These are phyloP conservation scores for Abramis brama DNA, from an alignment of 2,113 vertebrate species.

Conservation along the genomic window DNA sequence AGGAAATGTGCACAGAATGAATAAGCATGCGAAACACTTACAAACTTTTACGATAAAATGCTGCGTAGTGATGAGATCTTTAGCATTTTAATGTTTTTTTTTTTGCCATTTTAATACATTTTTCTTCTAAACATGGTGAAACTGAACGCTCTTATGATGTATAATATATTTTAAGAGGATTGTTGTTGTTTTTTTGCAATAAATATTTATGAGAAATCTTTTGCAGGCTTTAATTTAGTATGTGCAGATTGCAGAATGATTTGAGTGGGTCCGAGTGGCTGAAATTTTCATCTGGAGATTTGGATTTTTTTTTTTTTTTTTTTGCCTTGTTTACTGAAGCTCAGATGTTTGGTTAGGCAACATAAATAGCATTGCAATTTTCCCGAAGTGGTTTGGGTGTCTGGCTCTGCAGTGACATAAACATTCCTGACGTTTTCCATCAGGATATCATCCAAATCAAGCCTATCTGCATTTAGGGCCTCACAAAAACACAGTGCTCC, in stretches of 20 bases:
- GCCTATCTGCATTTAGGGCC: not conserved
- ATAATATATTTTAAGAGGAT: not conserved
- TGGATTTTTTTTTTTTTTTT: not conserved
- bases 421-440: conserved; percentile 60
- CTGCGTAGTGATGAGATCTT: not conserved
- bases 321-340: conserved; percentile 41
- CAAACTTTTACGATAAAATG: conserved; percentile 41
- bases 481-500: not conserved
- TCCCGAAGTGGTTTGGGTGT: conserved; percentile 47
- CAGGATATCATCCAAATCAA: conserved; percentile 24
- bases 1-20: conserved; percentile 5
- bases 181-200: not conserved
- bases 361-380: conserved; percentile 36
- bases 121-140: not conserved
- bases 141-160: not conserved
- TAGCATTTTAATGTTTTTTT: not conserved
- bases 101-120: not conserved
- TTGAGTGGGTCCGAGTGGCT: not conserved
- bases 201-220: conserved; percentile 28
- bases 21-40: conserved; percentile 35
- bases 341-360: conserved; percentile 41
- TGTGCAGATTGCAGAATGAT: not conserved
- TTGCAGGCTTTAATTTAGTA: not conserved
- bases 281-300: not conserved
- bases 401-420: conserved; percentile 33